These are phyloP conservation scores for Eupithecia exiguata DNA, from an alignment of 2,888 invertebrate species.

Conservation along the genomic window DNA sequence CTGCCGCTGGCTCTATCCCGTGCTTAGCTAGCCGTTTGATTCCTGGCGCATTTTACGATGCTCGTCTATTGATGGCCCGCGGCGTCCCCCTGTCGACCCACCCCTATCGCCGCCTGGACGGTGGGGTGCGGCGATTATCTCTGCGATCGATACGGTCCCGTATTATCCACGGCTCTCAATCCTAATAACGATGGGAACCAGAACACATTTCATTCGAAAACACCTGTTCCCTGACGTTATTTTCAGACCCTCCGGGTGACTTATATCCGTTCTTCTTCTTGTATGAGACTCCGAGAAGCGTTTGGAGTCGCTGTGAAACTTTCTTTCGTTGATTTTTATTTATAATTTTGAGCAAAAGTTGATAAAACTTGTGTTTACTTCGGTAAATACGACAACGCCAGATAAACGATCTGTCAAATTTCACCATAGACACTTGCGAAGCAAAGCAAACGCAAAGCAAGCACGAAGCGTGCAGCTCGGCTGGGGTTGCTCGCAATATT, in stretches of 20 bases:
- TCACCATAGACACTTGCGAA: slow-evolving; percentile 70
- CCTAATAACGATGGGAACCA: slow-evolving; percentile 80
- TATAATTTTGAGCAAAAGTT: slow-evolving; percentile 40
- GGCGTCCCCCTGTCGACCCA: slow-evolving; percentile 37
- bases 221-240: slow-evolving; percentile 89
- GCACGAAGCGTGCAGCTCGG: slow-evolving; percentile 54
- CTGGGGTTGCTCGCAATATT: slow-evolving; percentile 60
- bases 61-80: slow-evolving; percentile 17
- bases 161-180: slow-evolving; percentile 80
- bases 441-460: slow-evolving; percentile 49
- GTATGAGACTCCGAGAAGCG: slow-evolving; percentile 15
- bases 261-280: slow-evolving; percentile 65
- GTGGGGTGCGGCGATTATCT: slow-evolving; percentile 51
- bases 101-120: slow-evolving; percentile 28
- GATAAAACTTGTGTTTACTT: slow-evolving; percentile 69
- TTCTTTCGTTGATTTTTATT: slow-evolving; percentile 34
- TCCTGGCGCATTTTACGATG: slow-evolving; percentile 37
- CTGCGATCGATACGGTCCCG: slow-evolving; percentile 77
- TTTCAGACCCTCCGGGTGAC: slow-evolving; percentile 85
- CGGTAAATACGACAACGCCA: slow-evolving; percentile 77
- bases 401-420: slow-evolving; percentile 77
- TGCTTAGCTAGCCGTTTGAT: slow-evolving; percentile 51
- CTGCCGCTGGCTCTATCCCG: slow-evolving; percentile 51
- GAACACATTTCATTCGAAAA: slow-evolving; percentile 87
- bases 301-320: slow-evolving; percentile 29